phyloP scores from a whole-genome alignment of 2,113 vertebrate genomes.

The Podarcis raffonei region DNA sequence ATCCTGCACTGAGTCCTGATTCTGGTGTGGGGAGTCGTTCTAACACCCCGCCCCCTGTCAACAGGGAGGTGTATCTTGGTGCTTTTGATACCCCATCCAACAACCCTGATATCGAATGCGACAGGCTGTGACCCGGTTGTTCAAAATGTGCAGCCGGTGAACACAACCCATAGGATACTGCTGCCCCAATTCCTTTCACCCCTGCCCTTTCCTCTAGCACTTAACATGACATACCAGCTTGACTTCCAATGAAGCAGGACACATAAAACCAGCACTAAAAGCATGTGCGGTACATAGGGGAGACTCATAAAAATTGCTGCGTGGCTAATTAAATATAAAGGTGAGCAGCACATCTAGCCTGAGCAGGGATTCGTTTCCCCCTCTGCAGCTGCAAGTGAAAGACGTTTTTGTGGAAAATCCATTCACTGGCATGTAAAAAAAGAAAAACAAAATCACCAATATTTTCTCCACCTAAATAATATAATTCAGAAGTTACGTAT shows the following conservation, averaged over 20 bases:
- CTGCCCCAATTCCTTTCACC: conserved; percentile 23
- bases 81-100: conserved; percentile 61
- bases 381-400: background rate
- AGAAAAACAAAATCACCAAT: conserved; percentile 17
- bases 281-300: conserved; percentile 28
- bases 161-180: background rate
- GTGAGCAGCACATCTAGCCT: conserved; percentile 24
- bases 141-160: background rate
- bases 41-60: conserved; percentile 70
- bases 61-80: conserved; percentile 68
- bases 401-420: background rate
- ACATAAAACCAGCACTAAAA: conserved; percentile 1
- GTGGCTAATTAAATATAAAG: conserved; percentile 3
- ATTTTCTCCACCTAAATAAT: background rate
- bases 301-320: conserved; percentile 29
- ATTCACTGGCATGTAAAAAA: conserved; percentile 9
- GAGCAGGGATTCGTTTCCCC: conserved; percentile 18
- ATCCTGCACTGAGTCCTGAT: conserved; percentile 64
- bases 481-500: background rate
- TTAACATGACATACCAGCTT: background rate
- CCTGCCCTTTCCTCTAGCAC: conserved; percentile 34
- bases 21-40: conserved; percentile 74
- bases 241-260: conserved; percentile 23
- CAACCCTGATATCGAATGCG: conserved; percentile 77
- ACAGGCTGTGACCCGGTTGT: conserved; percentile 68